These are phyloP conservation scores for Apodemia hepburni DNA, from an alignment of 2,888 invertebrate species.

Conservation along the genomic window DNA sequence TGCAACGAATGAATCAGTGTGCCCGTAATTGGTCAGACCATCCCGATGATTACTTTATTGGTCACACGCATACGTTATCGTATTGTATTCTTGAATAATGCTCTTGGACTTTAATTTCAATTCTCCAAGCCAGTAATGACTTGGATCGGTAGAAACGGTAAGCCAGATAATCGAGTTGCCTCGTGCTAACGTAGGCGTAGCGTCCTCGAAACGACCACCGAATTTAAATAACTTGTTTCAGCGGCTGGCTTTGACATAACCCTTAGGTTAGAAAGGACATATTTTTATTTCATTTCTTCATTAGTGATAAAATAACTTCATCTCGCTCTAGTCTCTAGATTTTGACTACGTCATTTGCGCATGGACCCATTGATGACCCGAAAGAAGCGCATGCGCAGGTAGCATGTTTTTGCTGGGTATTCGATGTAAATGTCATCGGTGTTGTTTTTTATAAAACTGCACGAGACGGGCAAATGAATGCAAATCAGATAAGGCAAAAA, in stretches of 20 bases:
- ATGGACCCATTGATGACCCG: constrained; percentile 43
- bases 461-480: constrained; percentile 40
- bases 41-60: constrained; percentile 74
- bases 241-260: constrained; percentile 64
- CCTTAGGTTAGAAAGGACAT: constrained; percentile 49
- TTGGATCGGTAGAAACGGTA: constrained; percentile 29
- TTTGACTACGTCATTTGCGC: constrained; percentile 43
- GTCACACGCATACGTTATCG: constrained; percentile 52
- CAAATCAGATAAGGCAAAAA: constrained; percentile 33
- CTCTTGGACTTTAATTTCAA: constrained; percentile 50
- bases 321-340: constrained; percentile 44
- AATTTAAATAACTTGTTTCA: constrained; percentile 75
- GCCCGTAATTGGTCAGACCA: constrained; percentile 62
- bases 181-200: constrained; percentile 48
- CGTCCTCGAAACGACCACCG: constrained; percentile 48
- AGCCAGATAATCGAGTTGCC: constrained; percentile 30
- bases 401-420: constrained; percentile 65
- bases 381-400: constrained; percentile 49
- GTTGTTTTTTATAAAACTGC: constrained; percentile 53
- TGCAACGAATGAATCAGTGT: constrained; percentile 56
- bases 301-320: constrained; percentile 38
- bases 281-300: constrained; percentile 48
- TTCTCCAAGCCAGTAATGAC: constrained; percentile 38
- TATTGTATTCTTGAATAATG: constrained; percentile 45
- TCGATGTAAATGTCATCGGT: constrained; percentile 55